Conservation (phyloP, 2,888 invertebrate genomes). For the Drosophila recens region DNA sequence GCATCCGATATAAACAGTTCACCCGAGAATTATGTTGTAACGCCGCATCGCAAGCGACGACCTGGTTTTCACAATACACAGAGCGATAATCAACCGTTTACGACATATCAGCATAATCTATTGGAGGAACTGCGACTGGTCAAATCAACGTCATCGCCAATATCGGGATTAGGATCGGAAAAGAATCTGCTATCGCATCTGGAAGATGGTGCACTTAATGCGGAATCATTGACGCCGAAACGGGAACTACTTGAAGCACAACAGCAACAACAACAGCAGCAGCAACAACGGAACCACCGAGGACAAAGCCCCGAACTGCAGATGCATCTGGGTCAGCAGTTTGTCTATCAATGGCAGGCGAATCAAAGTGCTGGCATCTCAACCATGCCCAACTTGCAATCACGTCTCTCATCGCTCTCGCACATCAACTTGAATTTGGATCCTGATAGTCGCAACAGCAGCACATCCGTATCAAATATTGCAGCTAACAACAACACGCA, state of each 20-base stretch:
- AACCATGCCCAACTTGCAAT: conserved; percentile 80
- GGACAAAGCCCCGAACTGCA: conserved; percentile 89
- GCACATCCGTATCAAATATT: conserved; percentile 56
- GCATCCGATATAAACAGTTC: conserved; percentile 90
- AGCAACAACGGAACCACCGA: conserved; percentile 80
- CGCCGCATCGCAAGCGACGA: conserved; percentile 93
- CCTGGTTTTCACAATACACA: conserved; percentile 95
- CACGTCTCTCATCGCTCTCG: conserved; percentile 78
- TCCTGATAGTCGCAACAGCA: conserved; percentile 67
- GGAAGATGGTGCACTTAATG: conserved; percentile 77
- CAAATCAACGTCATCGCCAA: conserved; percentile 90
- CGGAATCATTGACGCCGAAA: conserved; percentile 81
- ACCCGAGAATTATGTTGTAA: conserved; percentile 94
- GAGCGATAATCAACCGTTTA: conserved; percentile 94
- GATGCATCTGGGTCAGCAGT: conserved; percentile 86
- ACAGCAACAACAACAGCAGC: background rate
- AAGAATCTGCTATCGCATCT: conserved; percentile 81
- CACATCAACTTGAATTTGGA: conserved; percentile 75
- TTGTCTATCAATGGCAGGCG: conserved; percentile 85
- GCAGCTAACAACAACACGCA: conserved; percentile 75
- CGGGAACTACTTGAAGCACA: conserved; percentile 80
- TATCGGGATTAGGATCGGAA: conserved; percentile 87
- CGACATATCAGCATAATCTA: conserved; percentile 92
- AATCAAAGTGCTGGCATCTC: conserved; percentile 81
- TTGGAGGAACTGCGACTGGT: conserved; percentile 90